phyloP scores from a whole-genome alignment of 23 tunicate genomes.

The Pegea sp. region DNA sequence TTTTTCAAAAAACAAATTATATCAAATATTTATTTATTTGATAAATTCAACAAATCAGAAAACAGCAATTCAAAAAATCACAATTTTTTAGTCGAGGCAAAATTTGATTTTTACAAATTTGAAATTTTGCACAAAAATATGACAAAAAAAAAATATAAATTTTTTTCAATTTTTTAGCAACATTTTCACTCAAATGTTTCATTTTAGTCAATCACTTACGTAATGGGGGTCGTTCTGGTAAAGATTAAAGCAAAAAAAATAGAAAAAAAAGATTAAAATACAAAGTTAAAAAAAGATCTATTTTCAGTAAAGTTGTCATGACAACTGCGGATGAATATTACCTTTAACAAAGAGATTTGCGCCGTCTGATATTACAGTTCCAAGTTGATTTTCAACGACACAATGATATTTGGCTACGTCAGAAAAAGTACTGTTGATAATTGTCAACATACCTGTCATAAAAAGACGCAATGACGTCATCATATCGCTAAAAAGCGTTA shows the following conservation, averaged over 20 bases:
- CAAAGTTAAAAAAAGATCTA: no score
- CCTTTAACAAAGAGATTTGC: slow-evolving; percentile 43
- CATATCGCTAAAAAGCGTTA: neutral
- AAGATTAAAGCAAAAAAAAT: no score
- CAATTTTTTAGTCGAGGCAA: no score
- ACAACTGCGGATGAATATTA: slow-evolving; percentile 1
- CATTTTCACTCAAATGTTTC: neutral
- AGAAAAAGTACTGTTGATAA: slow-evolving; percentile 20
- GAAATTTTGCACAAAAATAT: no score
- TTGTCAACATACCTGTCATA: slow-evolving; percentile 34
- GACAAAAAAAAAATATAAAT: no score
- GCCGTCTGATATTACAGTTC: slow-evolving; percentile 31
- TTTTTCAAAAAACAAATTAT: neutral
- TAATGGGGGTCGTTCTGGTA: no score
- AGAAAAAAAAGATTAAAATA: no score
- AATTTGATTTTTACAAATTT: no score
- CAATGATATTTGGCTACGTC: slow-evolving; percentile 65
- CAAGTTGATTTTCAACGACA: slow-evolving; percentile 43
- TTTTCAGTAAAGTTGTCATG: neutral
- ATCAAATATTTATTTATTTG: no score
- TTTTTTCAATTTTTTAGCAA: neutral
- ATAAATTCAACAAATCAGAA: no score
- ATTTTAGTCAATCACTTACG: no score
- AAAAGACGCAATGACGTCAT: neutral
- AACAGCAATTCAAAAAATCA: no score